Evolutionary conservation across 2,888 invertebrate genomes (phyloP), one percentile per base, ranked within the genome.

Genomic region (Agonopterix heracliana): DNA sequence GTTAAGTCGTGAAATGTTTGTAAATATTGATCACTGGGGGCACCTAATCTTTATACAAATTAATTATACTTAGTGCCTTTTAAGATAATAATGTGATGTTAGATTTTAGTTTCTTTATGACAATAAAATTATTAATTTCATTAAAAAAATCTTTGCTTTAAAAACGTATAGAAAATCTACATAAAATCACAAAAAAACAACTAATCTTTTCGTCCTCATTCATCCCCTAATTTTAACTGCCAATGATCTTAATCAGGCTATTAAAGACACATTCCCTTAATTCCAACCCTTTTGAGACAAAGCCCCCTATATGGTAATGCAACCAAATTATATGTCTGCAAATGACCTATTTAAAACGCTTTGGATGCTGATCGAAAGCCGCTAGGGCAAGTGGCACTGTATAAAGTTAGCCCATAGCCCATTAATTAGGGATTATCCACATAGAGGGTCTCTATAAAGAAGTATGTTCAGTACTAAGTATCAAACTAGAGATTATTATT

Each of bases 21-120:
- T n/a, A 38, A n/a, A 38, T 38, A 41, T 41, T 41, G 41, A n/a
- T 54, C 50, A 49, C 57, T 54, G 9, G 61, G 70, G 77, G 83
- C 81, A 79, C 81, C 72, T 61, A 55, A 57, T 56, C 55, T 68
- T 71, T 73, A 76, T 77, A 78, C 64, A 66, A 62, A 41, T 41
- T 52, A 56, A 56, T 63, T 59, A 63, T 34, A 58, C 56, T 60
- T 66, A 75, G 85, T 85, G 85, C 85, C 85, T 86, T 86, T 52
- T 61, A 59, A 67, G 69, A 64, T 50, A 52, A 62, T 63, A 65
- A 77, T 83, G 84, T 84, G 84, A 86, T 85, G 70, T 71, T 84
- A 83, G 76, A 60, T 64, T 57, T 57, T 61, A 68, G 52, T 52
- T 59, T 26, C 63, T 59, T 54, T 63, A 67, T 58, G 54, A 60